These are phyloP conservation scores for Teleogryllus oceanicus DNA, from an alignment of 2,888 invertebrate species.

Conservation along the genomic window DNA sequence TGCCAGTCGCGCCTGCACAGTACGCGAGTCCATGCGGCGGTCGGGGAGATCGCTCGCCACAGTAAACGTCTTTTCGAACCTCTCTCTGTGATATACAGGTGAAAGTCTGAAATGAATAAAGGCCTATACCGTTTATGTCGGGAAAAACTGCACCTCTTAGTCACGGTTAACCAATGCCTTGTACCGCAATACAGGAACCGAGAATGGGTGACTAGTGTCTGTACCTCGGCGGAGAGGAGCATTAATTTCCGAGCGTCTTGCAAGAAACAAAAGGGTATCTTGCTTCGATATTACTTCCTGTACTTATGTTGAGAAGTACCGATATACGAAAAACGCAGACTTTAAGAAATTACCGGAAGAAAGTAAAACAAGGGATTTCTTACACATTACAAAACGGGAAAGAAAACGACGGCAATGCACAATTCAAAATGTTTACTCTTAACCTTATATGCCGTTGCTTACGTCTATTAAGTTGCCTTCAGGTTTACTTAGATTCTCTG, in stretches of 20 bases:
- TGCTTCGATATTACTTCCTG: background rate
- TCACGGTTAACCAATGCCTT: background rate
- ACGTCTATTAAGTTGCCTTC: too few relatives aligned
- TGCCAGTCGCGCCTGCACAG: too few relatives aligned
- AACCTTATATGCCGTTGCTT: too few relatives aligned
- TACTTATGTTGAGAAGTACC: background rate
- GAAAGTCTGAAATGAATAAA: background rate
- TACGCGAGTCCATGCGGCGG: too few relatives aligned
- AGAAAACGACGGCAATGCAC: too few relatives aligned
- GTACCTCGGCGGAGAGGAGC: background rate
- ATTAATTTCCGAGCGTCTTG: background rate
- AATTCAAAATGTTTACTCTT: too few relatives aligned
- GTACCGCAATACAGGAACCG: background rate
- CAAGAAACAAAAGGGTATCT: background rate
- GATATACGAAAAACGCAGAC: too few relatives aligned
- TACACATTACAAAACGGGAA: too few relatives aligned
- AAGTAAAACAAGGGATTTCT: too few relatives aligned
- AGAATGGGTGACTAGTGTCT: background rate
- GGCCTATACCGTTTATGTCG: background rate
- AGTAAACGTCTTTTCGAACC: background rate
- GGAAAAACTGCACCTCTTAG: slow-evolving; percentile 18
- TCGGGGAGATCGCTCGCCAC: too few relatives aligned
- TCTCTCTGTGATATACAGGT: background rate
- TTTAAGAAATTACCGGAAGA: too few relatives aligned
- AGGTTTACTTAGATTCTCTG: too few relatives aligned